Conservation (phyloP, 1,140 invertebrate genomes). For the Aphelenchoides besseyi region DNA sequence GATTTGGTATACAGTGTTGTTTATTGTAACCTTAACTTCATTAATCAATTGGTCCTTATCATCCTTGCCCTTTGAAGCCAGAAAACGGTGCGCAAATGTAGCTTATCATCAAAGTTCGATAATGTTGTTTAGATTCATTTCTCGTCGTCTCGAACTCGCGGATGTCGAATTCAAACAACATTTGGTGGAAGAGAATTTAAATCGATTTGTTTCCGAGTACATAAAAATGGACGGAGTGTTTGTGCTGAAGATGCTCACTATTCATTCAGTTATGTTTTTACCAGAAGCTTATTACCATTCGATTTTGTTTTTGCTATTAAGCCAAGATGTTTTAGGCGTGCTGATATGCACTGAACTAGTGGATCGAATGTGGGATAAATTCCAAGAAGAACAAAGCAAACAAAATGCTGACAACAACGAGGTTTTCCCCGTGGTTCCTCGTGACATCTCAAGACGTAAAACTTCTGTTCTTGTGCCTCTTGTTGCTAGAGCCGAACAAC, state of each 20-base stretch:
- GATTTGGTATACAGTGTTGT: slow-evolving; percentile 63
- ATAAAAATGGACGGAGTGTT: slow-evolving; percentile 60
- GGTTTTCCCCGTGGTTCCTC: too few species aligned
- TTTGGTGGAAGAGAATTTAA: neutral
- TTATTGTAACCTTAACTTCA: neutral
- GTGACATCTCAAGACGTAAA: too few species aligned
- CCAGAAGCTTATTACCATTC: slow-evolving; percentile 14
- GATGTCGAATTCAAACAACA: slow-evolving; percentile 55
- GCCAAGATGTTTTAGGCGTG: too few species aligned
- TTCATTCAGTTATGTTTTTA: slow-evolving; percentile 44
- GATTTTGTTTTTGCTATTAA: slow-evolving; percentile 1
- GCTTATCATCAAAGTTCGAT: slow-evolving; percentile 14
- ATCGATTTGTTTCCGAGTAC: slow-evolving; percentile 56
- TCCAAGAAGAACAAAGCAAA: too few species aligned
- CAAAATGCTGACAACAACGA: too few species aligned
- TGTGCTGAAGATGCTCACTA: slow-evolving; percentile 59
- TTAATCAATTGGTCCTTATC: slow-evolving; percentile 6
- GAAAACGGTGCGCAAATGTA: neutral
- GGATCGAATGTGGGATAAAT: slow-evolving; percentile 52
- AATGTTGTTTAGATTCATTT: slow-evolving; percentile 54
- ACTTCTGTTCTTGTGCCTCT: slow-evolving; percentile 54
- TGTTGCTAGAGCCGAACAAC: slow-evolving; percentile 40
- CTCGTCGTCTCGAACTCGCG: slow-evolving; percentile 58
- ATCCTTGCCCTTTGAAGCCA: slow-evolving; percentile 18
- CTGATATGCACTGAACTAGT: slow-evolving; percentile 53